phyloP scores from a whole-genome alignment of 2,888 invertebrate species.

The Lucinisca nassula region DNA sequence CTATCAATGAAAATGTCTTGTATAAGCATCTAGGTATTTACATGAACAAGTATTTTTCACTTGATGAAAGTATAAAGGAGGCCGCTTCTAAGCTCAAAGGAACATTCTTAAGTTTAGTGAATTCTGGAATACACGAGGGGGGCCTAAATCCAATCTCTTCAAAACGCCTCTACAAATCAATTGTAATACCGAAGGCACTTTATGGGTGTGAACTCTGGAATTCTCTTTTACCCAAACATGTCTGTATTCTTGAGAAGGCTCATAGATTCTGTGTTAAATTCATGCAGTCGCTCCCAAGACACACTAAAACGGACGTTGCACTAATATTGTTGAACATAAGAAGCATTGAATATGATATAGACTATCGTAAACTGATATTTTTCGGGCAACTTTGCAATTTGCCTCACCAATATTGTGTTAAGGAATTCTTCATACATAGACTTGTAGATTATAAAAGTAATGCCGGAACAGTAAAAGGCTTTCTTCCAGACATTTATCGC shows the following conservation, averaged over 20 bases:
- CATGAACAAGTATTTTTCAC: not conserved
- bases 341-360: not conserved
- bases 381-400: not conserved
- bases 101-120: not conserved
- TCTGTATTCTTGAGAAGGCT: not conserved
- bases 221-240: not conserved
- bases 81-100: not conserved
- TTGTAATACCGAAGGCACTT: not conserved
- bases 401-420: not conserved
- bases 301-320: not conserved
- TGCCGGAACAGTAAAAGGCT: not conserved
- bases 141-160: not conserved
- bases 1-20: not conserved
- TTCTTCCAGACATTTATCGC: not conserved
- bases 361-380: not conserved
- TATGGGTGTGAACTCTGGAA: conserved; percentile 5
- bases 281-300: not conserved
- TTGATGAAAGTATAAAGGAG: not conserved
- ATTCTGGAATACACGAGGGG: not conserved
- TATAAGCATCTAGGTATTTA: not conserved
- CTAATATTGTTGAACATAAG: not conserved
- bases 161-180: not conserved
- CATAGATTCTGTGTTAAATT: not conserved
- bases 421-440: conserved; percentile 7
- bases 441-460: not conserved